A percentile compares a stretch with the other conserved stretches of the same genome.
These are phyloP conservation scores for Chiloscyllium plagiosum DNA, from an alignment of 2,113 vertebrate species.

Conservation along the genomic window DNA sequence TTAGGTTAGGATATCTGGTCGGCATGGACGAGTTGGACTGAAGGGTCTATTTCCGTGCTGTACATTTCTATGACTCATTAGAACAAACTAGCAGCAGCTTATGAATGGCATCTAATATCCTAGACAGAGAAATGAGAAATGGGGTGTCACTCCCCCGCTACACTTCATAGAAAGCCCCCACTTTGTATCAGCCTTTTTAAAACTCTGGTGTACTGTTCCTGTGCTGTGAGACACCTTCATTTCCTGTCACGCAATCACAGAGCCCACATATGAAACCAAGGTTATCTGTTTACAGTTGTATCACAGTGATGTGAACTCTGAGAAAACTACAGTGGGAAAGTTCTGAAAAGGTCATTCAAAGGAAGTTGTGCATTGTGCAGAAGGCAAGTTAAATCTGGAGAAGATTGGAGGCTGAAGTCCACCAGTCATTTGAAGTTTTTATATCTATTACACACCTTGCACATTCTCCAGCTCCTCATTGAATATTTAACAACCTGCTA, in stretches of 20 bases:
- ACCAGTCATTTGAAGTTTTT: not conserved
- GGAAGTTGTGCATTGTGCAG: not conserved
- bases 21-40: no score
- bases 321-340: not conserved
- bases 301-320: not conserved
- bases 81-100: not conserved
- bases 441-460: not conserved
- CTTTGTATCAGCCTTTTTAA: not conserved
- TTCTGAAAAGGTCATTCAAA: slow-evolving; percentile 17
- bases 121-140: no score
- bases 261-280: not conserved
- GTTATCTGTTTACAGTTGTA: not conserved
- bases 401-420: not conserved
- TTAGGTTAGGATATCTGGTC: no score
- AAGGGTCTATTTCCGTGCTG: no score
- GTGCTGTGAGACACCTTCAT: not conserved
- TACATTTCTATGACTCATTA: not conserved
- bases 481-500: not conserved
- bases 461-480: not conserved
- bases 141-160: no score
- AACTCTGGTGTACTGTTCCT: not conserved
- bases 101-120: not conserved
- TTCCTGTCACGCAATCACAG: not conserved
- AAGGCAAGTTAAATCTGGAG: not conserved
- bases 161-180: not conserved